These are phyloP conservation scores for Condylura cristata DNA, from an alignment of 2,113 vertebrate species.

Conservation along the genomic window DNA sequence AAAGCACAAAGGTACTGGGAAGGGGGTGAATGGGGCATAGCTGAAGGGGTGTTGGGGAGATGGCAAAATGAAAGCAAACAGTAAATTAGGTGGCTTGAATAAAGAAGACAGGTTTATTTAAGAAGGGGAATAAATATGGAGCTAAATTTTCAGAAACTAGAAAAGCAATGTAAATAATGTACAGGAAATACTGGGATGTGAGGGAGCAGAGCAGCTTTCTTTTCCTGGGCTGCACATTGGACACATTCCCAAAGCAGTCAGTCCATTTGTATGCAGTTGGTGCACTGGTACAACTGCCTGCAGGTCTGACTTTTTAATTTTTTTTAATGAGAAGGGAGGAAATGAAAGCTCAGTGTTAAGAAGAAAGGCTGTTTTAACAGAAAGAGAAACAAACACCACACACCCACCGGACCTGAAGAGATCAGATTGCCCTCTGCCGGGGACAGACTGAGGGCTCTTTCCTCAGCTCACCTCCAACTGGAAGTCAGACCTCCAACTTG, in stretches of 20 bases:
- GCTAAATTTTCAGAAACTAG: slow-evolving; percentile 63
- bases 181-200: background rate
- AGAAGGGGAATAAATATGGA: slow-evolving; percentile 44
- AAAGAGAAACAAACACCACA: slow-evolving; percentile 29
- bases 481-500: background rate
- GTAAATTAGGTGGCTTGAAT: slow-evolving; percentile 76
- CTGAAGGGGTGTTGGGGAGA: slow-evolving; percentile 90
- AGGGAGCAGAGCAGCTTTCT: background rate
- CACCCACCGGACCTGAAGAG: background rate
- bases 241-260: background rate
- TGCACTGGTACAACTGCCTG: background rate
- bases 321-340: slow-evolving; percentile 56
- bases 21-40: slow-evolving; percentile 81
- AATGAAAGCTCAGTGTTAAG: background rate
- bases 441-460: slow-evolving; percentile 5
- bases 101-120: slow-evolving; percentile 67
- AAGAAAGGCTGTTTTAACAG: background rate
- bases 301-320: background rate
- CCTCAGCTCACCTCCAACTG: background rate
- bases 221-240: background rate
- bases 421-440: slow-evolving; percentile 18
- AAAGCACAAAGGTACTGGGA: background rate
- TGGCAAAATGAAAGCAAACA: slow-evolving; percentile 82
- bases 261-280: slow-evolving; percentile 28
- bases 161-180: slow-evolving; percentile 39